Conservation (phyloP, 2,888 invertebrate species). For the Ichneumon xanthorius region DNA sequence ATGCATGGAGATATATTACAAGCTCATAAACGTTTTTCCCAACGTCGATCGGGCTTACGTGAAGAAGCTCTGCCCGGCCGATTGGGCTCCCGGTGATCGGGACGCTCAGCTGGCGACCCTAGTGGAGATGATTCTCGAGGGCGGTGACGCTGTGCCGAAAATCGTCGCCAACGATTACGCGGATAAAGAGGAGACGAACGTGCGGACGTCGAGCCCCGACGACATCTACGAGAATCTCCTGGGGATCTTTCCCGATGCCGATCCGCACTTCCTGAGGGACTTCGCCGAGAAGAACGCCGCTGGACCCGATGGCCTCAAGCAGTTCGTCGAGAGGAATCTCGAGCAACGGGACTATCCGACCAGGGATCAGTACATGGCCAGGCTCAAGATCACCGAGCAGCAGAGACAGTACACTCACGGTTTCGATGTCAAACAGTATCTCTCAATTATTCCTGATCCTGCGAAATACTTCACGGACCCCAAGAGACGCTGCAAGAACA, state of each 20-base stretch:
- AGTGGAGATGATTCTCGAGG: constrained; percentile 56
- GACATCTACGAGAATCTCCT: constrained; percentile 72
- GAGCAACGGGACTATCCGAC: constrained; percentile 76
- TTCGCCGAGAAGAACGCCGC: constrained; percentile 60
- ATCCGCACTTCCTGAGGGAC: constrained; percentile 76
- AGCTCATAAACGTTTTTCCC: constrained; percentile 75
- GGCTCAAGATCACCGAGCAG: constrained; percentile 78
- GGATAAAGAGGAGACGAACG: neutral
- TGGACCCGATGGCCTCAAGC: constrained; percentile 67
- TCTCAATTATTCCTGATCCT: constrained; percentile 85
- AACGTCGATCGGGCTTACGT: constrained; percentile 71
- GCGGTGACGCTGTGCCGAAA: constrained; percentile 18
- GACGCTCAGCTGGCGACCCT: constrained; percentile 63
- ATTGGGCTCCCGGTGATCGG: constrained; percentile 61
- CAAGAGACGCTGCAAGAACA: constrained; percentile 66
- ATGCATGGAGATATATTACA: constrained; percentile 67
- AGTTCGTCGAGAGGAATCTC: constrained; percentile 74
- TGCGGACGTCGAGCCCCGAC: constrained; percentile 53
- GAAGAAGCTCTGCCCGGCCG: constrained; percentile 70
- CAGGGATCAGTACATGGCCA: constrained; percentile 69
- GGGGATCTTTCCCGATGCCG: constrained; percentile 80
- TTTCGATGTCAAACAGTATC: constrained; percentile 84
- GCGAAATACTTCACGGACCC: constrained; percentile 78
- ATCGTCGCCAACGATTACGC: neutral
- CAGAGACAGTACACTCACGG: constrained; percentile 84